Base-by-base conservation (phyloP, 2,888 invertebrate species). In the Eupeodes luniger region DNA sequence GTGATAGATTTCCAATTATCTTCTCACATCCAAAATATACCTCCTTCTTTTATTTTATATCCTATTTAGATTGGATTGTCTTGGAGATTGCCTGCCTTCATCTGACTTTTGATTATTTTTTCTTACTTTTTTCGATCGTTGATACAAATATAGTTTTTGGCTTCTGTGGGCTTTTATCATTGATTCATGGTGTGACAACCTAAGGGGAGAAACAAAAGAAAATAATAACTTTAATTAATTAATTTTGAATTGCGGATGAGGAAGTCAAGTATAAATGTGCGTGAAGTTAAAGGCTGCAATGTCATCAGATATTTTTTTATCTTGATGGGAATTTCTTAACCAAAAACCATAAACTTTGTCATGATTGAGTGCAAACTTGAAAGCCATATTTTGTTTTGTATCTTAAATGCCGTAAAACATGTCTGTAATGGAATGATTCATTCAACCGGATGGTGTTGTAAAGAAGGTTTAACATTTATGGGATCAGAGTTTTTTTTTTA, bases 401-500 rank as follows among this genome's bases (percentile, higher is more conserved):
- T 51, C 36, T 36, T 59, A 47, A 84, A 47, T 72, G 74, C 19
- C 59, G 74, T 44, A 61, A 36, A 16, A 40, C 14, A 19, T 62
- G n/a, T 69, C 51, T 66, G 81, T 49, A 74, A 74, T 12, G 36
- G 27, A 34, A 40, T 86, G 82, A 86, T 70, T 86, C 82, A 86
- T 51, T 47, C 61, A 27, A 10, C 59, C 49, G 61, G 61, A 19
- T 64, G 69, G 49, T 62, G 47, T 57, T 47, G 72, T 72, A 72
- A 72, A 59, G 19, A 59, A 16, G 47, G 19, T 47, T 47, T 57
- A 47, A 59, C 72, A 59, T 55, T 70, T 55, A 55, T 70, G 6
- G 53, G 55, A 70, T 55, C 44, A 40, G 40, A 70, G 19, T 36
- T 19, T 12, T 11, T 55, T 6, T 59, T 59, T 59, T 59, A 34